Evolutionary conservation across 2,797 vertebrate species (phyloP).

Genomic region (Chrosomus eos): DNA sequence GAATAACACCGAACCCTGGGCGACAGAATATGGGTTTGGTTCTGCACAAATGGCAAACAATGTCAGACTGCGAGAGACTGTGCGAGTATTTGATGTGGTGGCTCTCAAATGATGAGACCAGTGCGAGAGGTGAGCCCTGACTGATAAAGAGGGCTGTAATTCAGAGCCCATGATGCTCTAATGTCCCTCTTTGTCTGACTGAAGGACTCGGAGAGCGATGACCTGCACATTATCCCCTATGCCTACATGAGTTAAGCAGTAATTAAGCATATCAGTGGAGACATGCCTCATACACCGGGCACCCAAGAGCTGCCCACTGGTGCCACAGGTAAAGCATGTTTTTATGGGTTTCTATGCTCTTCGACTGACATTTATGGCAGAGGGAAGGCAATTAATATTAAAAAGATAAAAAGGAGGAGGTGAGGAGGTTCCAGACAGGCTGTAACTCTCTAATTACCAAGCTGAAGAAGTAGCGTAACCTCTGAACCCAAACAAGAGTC

Average conservation of each 20-base stretch:
- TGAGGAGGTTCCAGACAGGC: not conserved
- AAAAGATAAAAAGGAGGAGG: slow-evolving; percentile 26
- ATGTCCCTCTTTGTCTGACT: slow-evolving; percentile 68
- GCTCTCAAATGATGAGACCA: slow-evolving; percentile 49
- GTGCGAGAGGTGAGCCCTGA: slow-evolving; percentile 57
- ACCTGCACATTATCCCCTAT: slow-evolving; percentile 62
- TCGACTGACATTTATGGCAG: slow-evolving; percentile 26
- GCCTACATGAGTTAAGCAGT: slow-evolving; percentile 64
- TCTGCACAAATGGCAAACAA: slow-evolving; percentile 40
- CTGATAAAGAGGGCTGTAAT: slow-evolving; percentile 63
- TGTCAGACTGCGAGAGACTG: slow-evolving; percentile 16
- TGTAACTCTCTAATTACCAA: not conserved
- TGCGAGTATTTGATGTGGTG: slow-evolving; percentile 25
- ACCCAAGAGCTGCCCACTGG: not conserved
- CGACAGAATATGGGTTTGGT: slow-evolving; percentile 65
- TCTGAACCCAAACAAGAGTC: slow-evolving; percentile 34
- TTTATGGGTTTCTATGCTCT: slow-evolving; percentile 27
- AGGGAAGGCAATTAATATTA: slow-evolving; percentile 1
- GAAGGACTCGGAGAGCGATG: slow-evolving; percentile 70
- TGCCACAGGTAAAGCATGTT: slow-evolving; percentile 24
- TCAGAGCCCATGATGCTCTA: slow-evolving; percentile 69
- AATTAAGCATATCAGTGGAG: slow-evolving; percentile 74
- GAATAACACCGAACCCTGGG: slow-evolving; percentile 58
- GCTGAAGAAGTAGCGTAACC: not conserved
- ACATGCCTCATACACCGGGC: slow-evolving; percentile 41